phyloP scores from a whole-genome alignment of 2,888 invertebrate species.

The Parochlus steinenii region DNA sequence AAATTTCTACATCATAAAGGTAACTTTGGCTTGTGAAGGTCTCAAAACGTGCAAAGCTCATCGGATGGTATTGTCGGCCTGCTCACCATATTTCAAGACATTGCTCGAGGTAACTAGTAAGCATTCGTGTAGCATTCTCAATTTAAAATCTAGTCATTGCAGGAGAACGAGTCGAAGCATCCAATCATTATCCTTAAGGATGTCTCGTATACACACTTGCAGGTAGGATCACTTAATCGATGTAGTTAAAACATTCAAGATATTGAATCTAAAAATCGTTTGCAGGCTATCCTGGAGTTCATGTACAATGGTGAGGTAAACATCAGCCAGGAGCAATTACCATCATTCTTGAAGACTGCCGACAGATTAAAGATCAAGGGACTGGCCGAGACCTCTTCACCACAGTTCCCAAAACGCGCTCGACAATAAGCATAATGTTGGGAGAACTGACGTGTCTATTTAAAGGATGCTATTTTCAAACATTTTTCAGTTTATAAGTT shows the following conservation, averaged over 20 bases:
- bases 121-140: too few species aligned
- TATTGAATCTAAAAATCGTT: too few species aligned
- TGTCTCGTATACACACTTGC: conserved; percentile 76
- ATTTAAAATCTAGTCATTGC: conserved; percentile 14
- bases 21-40: conserved; percentile 84
- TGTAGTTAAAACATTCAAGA: too few species aligned
- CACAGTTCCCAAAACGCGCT: too few species aligned
- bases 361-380: conserved; percentile 87
- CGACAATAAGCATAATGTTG: too few species aligned
- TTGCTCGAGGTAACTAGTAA: conserved; percentile 67
- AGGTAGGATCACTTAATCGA: too few species aligned
- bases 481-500: too few species aligned
- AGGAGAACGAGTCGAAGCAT: conserved; percentile 91
- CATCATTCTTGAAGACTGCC: conserved; percentile 82
- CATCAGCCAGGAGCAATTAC: conserved; percentile 78
- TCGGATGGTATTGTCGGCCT: conserved; percentile 90
- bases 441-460: too few species aligned
- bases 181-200: conserved; percentile 88
- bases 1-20: too few species aligned
- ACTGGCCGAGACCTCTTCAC: conserved; percentile 72
- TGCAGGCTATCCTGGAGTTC: conserved; percentile 84
- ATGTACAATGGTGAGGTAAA: conserved; percentile 89
- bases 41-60: conserved; percentile 93
- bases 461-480: too few species aligned
- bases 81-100: conserved; percentile 90